phyloP scores from a whole-genome alignment of 2,113 vertebrate genomes.

The Eudorcas thomsonii region DNA sequence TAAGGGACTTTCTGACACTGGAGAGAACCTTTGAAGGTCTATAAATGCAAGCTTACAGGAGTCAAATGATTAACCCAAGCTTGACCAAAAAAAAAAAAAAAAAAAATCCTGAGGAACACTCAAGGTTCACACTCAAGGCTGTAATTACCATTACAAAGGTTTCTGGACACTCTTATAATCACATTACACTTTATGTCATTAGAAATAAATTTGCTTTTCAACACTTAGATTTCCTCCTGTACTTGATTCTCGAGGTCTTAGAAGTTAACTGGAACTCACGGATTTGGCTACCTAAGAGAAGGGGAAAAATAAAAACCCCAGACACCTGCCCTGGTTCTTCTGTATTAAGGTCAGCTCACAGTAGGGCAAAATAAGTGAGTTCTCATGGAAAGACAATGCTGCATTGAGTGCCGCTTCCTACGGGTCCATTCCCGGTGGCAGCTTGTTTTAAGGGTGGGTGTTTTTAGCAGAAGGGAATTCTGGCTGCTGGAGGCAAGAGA shows the following conservation, averaged over 20 bases:
- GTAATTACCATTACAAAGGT: not conserved
- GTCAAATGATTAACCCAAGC: constrained; percentile 18
- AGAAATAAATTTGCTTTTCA: not conserved
- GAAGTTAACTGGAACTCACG: not conserved
- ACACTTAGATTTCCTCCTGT: not conserved
- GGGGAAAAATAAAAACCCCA: not conserved
- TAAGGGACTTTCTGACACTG: not conserved
- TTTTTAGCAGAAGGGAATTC: not conserved
- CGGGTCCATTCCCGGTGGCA: not conserved
- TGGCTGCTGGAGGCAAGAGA: not conserved
- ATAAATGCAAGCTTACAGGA: not conserved
- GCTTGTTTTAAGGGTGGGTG: not conserved
- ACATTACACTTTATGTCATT: not conserved
- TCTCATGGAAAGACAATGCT: not conserved
- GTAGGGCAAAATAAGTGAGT: not conserved
- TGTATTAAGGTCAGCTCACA: not conserved
- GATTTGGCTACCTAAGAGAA: not conserved
- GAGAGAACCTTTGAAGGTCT: not conserved
- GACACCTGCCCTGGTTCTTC: not conserved
- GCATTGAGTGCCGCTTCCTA: not conserved
- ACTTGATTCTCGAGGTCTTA: not conserved
- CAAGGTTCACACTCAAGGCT: not conserved
- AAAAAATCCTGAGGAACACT: not conserved
- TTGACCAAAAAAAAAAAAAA: not conserved
- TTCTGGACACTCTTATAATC: not conserved